Percentiles rank a stretch among this genome's conserved stretches.
These are phyloP conservation scores for Catamblyrhynchus diadema DNA, from an alignment of 2,797 vertebrate genomes.

Conservation along the genomic window DNA sequence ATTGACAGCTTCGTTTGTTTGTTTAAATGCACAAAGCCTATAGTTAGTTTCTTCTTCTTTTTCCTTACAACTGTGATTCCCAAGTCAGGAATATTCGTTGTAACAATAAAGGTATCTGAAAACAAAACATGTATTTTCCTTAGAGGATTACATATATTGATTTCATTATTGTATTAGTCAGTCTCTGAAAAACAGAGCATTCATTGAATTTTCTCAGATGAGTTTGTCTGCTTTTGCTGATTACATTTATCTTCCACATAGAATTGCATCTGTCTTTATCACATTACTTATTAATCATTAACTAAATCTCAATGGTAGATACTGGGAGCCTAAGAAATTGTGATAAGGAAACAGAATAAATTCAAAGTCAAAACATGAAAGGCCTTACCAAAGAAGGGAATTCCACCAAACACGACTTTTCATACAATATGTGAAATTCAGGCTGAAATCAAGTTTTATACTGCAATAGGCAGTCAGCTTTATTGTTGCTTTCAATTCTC, in stretches of 20 bases:
- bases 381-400: background rate
- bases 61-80: background rate
- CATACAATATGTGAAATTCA: background rate
- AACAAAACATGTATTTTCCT: background rate
- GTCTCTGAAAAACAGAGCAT: background rate
- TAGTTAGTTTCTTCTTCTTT: background rate
- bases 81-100: background rate
- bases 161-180: background rate
- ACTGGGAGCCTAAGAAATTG: background rate
- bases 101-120: background rate
- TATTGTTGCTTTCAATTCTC: background rate
- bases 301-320: background rate
- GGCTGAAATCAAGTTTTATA: background rate
- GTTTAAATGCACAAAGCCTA: background rate
- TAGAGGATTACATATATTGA: background rate
- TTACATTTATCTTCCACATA: background rate
- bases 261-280: background rate
- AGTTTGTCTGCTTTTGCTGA: background rate
- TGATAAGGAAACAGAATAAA: background rate
- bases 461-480: constrained; percentile 10
- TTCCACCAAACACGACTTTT: background rate
- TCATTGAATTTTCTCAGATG: background rate
- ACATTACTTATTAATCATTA: background rate
- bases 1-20: background rate
- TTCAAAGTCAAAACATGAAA: background rate